Conservation (phyloP, 2,113 vertebrate species). For the Oceanites oceanicus region DNA sequence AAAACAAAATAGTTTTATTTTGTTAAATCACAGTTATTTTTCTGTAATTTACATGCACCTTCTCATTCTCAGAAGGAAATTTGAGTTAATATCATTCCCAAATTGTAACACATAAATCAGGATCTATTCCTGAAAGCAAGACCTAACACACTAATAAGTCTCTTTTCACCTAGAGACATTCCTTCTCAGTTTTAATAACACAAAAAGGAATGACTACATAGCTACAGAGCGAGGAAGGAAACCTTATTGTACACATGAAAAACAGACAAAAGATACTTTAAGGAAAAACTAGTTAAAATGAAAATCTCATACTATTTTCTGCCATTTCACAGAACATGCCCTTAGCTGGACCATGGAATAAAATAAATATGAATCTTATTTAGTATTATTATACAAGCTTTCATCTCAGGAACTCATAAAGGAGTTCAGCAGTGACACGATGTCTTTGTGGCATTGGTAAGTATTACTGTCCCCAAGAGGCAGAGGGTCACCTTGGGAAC, state of each 20-base stretch:
- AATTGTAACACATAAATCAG: constrained; percentile 26
- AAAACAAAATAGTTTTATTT: background rate
- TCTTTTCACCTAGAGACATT: constrained; percentile 37
- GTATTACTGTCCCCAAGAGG: background rate
- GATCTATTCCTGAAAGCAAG: background rate
- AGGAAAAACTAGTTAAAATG: constrained; percentile 1
- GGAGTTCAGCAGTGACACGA: background rate
- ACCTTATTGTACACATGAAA: background rate
- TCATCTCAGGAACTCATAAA: background rate
- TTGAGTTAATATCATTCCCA: background rate
- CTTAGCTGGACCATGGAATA: background rate
- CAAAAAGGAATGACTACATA: constrained; percentile 35
- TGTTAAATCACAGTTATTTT: background rate
- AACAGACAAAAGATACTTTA: background rate
- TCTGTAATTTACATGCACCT: background rate
- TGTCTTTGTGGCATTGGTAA: background rate
- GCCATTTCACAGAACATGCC: background rate
- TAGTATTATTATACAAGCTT: background rate
- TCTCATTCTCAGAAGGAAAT: background rate
- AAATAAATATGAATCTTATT: background rate
- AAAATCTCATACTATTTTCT: constrained; percentile 4
- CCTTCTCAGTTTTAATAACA: constrained; percentile 60
- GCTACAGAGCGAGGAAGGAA: background rate
- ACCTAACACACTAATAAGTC: constrained; percentile 12
- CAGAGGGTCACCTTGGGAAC: background rate